Percentiles rank a stretch among this genome's conserved stretches.
phyloP scores from a whole-genome alignment of 1,140 invertebrate species.

The Drosophila tani region DNA sequence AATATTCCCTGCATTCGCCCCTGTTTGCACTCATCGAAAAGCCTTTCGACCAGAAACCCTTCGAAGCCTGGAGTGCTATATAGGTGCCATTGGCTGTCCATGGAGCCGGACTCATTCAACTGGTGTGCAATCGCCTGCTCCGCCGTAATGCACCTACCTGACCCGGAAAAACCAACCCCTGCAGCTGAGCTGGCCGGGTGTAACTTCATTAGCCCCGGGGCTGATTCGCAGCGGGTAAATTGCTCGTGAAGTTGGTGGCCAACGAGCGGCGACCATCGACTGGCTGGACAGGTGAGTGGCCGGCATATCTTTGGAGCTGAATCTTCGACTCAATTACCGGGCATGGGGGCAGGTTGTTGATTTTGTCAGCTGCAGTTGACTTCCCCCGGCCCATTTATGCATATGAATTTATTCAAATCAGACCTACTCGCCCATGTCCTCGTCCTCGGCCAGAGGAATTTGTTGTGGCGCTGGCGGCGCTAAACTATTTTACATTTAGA shows the following conservation, averaged over 20 bases:
- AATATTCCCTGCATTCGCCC: constrained; percentile 5
- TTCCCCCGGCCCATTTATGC: constrained; percentile 63
- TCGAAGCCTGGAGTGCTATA: background rate
- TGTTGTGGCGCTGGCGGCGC: constrained; percentile 65
- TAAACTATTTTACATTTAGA: constrained; percentile 82
- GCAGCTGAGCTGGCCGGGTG: constrained; percentile 22
- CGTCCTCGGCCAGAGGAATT: constrained; percentile 31
- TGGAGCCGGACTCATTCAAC: constrained; percentile 56
- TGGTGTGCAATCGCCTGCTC: constrained; percentile 61
- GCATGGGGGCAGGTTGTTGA: constrained; percentile 27
- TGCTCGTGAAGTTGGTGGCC: constrained; percentile 49
- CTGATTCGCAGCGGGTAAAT: constrained; percentile 50
- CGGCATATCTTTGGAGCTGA: constrained; percentile 29
- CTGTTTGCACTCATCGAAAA: background rate
- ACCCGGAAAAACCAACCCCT: constrained; percentile 29
- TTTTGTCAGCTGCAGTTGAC: constrained; percentile 53
- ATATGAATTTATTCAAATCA: constrained; percentile 80
- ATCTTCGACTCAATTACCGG: constrained; percentile 67
- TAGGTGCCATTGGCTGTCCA: constrained; percentile 17
- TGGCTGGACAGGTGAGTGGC: background rate
- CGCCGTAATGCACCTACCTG: constrained; percentile 37
- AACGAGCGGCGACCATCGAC: constrained; percentile 7
- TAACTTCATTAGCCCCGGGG: constrained; percentile 57
- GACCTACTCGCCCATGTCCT: background rate
- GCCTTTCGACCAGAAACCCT: background rate